Evolutionary conservation across 2,797 vertebrate species (phyloP), one percentile per base, ranked within the genome.

Genomic region (Chrosomus eos): DNA sequence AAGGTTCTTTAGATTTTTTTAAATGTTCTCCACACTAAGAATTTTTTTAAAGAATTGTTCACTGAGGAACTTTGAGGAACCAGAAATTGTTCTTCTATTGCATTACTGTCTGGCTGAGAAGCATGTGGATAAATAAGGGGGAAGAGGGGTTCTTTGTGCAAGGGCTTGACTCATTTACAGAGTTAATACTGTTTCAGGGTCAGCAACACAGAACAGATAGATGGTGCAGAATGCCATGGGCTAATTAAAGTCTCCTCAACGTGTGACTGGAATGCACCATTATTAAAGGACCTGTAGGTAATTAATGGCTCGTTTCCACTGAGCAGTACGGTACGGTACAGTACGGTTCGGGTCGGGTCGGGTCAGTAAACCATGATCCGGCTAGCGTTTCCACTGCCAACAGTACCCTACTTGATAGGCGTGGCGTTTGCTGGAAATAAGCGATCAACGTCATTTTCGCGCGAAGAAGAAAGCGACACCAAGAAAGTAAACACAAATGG

Each of bases 231-330:
- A 58, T 80, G 70, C 62, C 31, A 43, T 74, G 85, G 62, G 83
- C 78, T 88, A 88, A 88, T 88, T 88, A 88, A 62, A 78, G 82
- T 75, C 68, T 82, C n/a, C 53, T 78, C 43, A n/a, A 82, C 36
- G 31, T 82, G 78, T 82, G 73, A 26, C 74, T 75, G 82, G 60
- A 48, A 86, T 75, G 72, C 19, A 33, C 85, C 36, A 28, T 80
- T 80, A 84, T 86, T 86, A 85, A 86, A 88, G 40, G 67, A 82
- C 82, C 67, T 81, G 79, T 5, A 48, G 85, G 85, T 86, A 88
- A 88, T 88, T 86, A n/a, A n/a, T n/a, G n/a, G n/a, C n/a, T n/a
- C n/a, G n/a, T n/a, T n/a, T n/a, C n/a, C n/a, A n/a, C n/a, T n/a
- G n/a, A n/a, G n/a, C n/a, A n/a, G n/a, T n/a, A n/a, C n/a, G n/a